A percentile compares a stretch with the other conserved stretches of the same genome.
phyloP scores from a whole-genome alignment of 1,140 invertebrate species.

The Sitophilus oryzae region DNA sequence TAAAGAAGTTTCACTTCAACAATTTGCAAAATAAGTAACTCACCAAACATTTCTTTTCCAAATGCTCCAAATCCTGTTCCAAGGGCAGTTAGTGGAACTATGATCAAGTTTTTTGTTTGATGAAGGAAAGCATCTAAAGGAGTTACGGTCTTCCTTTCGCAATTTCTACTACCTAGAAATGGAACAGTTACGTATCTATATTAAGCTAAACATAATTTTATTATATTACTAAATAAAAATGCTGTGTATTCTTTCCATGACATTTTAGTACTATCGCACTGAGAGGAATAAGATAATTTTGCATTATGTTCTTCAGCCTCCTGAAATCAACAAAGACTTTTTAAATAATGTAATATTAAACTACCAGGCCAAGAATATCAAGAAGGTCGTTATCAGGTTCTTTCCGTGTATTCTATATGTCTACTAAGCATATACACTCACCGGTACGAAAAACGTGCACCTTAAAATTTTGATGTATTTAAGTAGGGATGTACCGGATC shows the following conservation, averaged over 20 bases:
- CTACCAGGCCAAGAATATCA: background rate
- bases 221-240: constrained; percentile 21
- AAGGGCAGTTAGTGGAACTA: constrained; percentile 19
- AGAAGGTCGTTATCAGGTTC: no score
- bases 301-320: constrained; percentile 26
- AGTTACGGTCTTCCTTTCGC: constrained; percentile 21
- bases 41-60: constrained; percentile 23
- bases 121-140: constrained; percentile 21
- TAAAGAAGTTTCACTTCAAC: no score
- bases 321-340: constrained; percentile 10
- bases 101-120: constrained; percentile 24
- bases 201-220: no score
- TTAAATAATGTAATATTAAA: background rate
- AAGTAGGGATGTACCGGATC: no score
- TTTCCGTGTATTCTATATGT: background rate
- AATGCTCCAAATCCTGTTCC: constrained; percentile 26
- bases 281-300: constrained; percentile 12
- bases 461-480: no score
- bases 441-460: no score
- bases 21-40: no score
- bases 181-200: no score
- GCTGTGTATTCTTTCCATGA: constrained; percentile 16
- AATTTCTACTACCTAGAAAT: constrained; percentile 11
- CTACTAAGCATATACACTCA: background rate
- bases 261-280: constrained; percentile 24